Percentiles rank a stretch among this genome's conserved stretches.
Evolutionary conservation across 1,140 invertebrate genomes (phyloP).

Genomic region (Drosophila setifemur): DNA sequence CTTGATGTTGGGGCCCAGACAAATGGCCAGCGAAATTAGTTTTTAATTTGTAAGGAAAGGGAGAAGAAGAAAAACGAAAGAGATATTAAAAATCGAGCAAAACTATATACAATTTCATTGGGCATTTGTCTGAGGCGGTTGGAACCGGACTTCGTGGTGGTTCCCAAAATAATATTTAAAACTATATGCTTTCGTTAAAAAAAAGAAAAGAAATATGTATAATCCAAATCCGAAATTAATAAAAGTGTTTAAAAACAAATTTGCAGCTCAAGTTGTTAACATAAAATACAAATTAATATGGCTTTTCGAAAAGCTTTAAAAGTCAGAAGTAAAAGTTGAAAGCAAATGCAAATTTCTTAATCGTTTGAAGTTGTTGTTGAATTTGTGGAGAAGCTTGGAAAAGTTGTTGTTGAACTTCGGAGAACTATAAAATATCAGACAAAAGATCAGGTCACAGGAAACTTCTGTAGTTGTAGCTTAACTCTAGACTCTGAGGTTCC

Average conservation of each 20-base stretch:
- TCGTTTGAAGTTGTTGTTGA: background rate
- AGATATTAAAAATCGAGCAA: background rate
- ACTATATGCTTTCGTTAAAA: conserved; percentile 12
- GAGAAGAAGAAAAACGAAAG: background rate
- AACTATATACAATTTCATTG: conserved; percentile 2
- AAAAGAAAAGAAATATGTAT: conserved; percentile 23
- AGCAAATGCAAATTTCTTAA: conserved; percentile 30
- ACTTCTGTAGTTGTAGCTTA: background rate
- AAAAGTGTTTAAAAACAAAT: conserved; percentile 35
- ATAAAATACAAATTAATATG: conserved; percentile 63
- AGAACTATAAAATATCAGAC: background rate
- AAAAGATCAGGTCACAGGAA: conserved; percentile 10
- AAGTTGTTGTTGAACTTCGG: conserved; percentile 6
- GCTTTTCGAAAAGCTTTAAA: conserved; percentile 80
- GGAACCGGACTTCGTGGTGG: background rate
- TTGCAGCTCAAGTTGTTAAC: conserved; percentile 17
- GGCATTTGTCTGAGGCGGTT: conserved; percentile 14
- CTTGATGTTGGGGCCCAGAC: conserved; percentile 19
- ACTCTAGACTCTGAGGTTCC: background rate
- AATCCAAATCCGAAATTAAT: conserved; percentile 40
- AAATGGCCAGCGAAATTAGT: conserved; percentile 22
- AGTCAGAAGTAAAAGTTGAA: conserved; percentile 59
- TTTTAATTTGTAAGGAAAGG: background rate
- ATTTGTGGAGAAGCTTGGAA: too few relatives aligned
- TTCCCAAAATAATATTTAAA: conserved; percentile 9